Conservation (phyloP, 2,888 invertebrate species). For the Tubulanus polymorphus region DNA sequence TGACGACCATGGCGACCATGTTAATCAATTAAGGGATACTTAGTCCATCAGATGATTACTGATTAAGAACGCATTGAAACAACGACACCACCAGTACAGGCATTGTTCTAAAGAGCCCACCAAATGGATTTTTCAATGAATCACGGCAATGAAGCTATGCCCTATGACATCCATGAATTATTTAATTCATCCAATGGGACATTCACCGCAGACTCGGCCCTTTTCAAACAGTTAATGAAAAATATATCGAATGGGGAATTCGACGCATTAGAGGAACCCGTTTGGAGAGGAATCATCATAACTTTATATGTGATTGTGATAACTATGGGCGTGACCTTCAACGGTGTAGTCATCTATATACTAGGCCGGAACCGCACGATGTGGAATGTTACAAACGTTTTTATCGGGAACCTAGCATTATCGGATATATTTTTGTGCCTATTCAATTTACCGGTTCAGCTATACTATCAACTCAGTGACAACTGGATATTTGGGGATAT, state of each 20-base stretch:
- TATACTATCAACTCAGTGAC: slow-evolving; percentile 47
- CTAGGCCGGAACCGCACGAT: slow-evolving; percentile 36
- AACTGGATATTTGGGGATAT: slow-evolving; percentile 45
- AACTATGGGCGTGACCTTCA: slow-evolving; percentile 41
- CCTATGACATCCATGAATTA: no score
- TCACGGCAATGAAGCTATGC: no score
- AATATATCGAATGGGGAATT: no score
- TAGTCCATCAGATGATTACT: no score
- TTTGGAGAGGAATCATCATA: slow-evolving; percentile 33
- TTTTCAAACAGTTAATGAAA: slow-evolving; percentile 1
- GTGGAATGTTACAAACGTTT: slow-evolving; percentile 47
- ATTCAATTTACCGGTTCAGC: slow-evolving; percentile 47
- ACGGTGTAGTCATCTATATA: slow-evolving; percentile 40
- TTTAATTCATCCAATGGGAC: no score
- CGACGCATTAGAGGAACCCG: not conserved
- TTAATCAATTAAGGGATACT: no score
- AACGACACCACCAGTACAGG: no score
- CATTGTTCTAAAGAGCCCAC: no score
- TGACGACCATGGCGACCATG: no score
- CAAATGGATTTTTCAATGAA: no score
- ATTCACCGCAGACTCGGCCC: no score
- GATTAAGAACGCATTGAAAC: no score
- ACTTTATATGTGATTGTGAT: slow-evolving; percentile 40
- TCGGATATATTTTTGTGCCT: slow-evolving; percentile 46
- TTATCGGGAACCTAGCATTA: slow-evolving; percentile 43